phyloP scores from a whole-genome alignment of 1,140 invertebrate genomes.

The Drosophila bocki region DNA sequence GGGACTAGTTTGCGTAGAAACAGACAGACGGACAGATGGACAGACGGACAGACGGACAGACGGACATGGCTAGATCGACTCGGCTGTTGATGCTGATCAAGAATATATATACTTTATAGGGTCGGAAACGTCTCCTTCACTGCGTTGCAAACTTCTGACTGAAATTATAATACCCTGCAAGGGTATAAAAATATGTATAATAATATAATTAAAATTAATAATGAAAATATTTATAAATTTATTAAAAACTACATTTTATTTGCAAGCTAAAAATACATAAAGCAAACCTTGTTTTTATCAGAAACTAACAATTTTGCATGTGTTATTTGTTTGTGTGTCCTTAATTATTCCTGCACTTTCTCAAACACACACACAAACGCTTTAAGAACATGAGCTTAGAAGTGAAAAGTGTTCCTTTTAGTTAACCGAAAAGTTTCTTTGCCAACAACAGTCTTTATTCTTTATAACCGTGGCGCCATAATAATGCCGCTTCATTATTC shows the following conservation, averaged over 20 bases:
- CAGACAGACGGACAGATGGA: no score
- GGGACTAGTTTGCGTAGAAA: no score
- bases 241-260: not conserved
- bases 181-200: not conserved
- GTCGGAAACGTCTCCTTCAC: no score
- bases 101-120: no score
- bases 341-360: not conserved
- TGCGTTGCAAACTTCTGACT: no score
- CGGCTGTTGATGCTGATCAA: no score
- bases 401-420: slow-evolving; percentile 10
- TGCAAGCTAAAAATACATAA: not conserved
- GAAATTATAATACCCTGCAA: no score
- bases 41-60: no score
- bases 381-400: not conserved
- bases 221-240: no score
- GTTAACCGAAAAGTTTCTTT: slow-evolving; percentile 18
- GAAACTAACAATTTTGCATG: not conserved
- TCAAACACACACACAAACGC: not conserved
- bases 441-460: slow-evolving; percentile 21
- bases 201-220: not conserved
- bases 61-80: no score
- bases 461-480: slow-evolving; percentile 27
- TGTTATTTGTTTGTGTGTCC: no score
- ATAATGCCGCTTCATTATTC: slow-evolving; percentile 52
- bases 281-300: not conserved